A percentile compares a stretch with the other conserved stretches of the same genome.
phyloP scores from a whole-genome alignment of 2,888 invertebrate genomes.

The Oxystoma pomonae region DNA sequence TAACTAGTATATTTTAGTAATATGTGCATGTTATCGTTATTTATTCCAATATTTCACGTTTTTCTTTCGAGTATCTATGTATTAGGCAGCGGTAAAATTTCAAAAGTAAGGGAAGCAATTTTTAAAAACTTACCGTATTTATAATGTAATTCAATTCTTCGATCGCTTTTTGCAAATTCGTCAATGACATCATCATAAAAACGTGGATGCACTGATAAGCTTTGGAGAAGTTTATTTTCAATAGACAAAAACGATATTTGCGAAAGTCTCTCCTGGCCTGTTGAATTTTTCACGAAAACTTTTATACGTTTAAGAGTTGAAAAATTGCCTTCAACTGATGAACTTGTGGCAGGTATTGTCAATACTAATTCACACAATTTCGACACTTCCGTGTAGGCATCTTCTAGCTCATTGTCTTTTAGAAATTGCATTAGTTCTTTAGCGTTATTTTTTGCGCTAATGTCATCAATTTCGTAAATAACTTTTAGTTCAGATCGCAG shows the following conservation, averaged over 20 bases:
- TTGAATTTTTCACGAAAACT: slow-evolving; percentile 11
- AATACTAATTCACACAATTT: slow-evolving; percentile 15
- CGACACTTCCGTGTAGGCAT: neutral
- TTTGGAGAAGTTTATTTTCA: slow-evolving; percentile 4
- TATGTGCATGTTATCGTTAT: no score
- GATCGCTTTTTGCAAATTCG: slow-evolving; percentile 8
- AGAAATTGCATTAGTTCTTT: slow-evolving; percentile 4
- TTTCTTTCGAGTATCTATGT: no score
- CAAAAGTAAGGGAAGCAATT: no score
- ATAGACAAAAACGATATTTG: slow-evolving; percentile 5
- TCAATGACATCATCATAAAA: slow-evolving; percentile 24
- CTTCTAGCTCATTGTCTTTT: neutral
- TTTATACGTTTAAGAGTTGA: slow-evolving; percentile 9
- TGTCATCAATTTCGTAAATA: neutral
- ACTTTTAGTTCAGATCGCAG: slow-evolving; percentile 6
- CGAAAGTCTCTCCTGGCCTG: slow-evolving; percentile 5
- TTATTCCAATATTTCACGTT: no score
- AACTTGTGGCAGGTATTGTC: slow-evolving; percentile 18
- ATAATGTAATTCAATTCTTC: slow-evolving; percentile 21
- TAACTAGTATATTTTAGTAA: no score
- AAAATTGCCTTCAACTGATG: slow-evolving; percentile 11
- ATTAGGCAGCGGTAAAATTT: no score
- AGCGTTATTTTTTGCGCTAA: neutral
- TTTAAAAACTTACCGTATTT: slow-evolving; percentile 6
- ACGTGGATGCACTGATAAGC: slow-evolving; percentile 4